Evolutionary conservation across 2,113 vertebrate species (phyloP).

Genomic region (Macroglossus sobrinus): DNA sequence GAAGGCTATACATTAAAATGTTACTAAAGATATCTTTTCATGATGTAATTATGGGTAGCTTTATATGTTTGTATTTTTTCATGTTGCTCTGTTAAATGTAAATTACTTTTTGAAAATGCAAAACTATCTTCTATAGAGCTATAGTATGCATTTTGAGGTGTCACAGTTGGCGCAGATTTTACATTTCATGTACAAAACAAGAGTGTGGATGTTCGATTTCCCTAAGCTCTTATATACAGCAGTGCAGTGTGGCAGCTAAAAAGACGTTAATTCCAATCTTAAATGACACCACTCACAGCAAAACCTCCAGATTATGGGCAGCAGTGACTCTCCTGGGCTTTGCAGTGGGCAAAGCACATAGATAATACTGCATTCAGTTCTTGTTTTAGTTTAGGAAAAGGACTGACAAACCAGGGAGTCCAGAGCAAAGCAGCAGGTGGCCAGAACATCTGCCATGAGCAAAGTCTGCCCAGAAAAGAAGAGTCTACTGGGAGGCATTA

Average conservation of each 20-base stretch:
- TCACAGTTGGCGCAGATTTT: neutral
- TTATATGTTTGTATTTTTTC: neutral
- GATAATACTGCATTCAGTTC: neutral
- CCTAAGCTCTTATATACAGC: neutral
- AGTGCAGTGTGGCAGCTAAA: neutral
- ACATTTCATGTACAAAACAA: neutral
- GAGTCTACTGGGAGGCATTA: neutral
- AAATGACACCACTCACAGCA: neutral
- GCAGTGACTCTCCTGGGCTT: neutral
- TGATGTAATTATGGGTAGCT: neutral
- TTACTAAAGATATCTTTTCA: neutral
- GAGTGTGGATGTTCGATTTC: neutral
- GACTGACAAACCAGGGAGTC: neutral
- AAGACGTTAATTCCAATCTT: neutral
- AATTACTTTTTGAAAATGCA: slow-evolving; percentile 15
- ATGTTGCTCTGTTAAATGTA: neutral
- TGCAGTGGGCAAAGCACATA: neutral
- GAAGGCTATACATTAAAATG: neutral
- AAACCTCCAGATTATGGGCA: neutral
- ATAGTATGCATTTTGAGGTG: neutral
- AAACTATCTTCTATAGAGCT: slow-evolving; percentile 28
- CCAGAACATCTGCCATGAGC: slow-evolving; percentile 16
- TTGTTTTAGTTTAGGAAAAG: neutral
- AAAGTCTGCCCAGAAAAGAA: slow-evolving; percentile 33
- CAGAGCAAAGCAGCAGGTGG: slow-evolving; percentile 36